Conservation (phyloP, 2,797 vertebrate genomes). For the Amphiprion clarkii region DNA sequence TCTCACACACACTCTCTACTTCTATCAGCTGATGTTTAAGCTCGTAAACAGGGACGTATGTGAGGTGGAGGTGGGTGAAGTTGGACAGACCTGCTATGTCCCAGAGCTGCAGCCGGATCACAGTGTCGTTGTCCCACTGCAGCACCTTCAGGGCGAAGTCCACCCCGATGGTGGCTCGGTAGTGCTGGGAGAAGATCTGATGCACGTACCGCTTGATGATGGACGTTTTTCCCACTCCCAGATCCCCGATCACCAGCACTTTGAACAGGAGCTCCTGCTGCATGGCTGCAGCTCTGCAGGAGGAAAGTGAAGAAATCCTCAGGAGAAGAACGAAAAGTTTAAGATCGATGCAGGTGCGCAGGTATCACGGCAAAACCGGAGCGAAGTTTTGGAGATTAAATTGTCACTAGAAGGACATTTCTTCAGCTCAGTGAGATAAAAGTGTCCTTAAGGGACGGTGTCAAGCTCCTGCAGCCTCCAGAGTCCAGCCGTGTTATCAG, state of each 20-base stretch:
- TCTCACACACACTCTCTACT: not conserved
- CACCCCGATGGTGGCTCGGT: slow-evolving; percentile 87
- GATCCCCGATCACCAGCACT: slow-evolving; percentile 86
- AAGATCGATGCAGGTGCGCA: not conserved
- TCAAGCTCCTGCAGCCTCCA: not conserved
- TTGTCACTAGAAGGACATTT: not conserved
- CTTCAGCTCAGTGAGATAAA: not conserved
- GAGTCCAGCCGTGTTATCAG: not conserved
- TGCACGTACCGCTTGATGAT: slow-evolving; percentile 88
- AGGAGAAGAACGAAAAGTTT: not conserved
- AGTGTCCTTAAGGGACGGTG: not conserved
- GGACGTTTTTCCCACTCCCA: slow-evolving; percentile 87
- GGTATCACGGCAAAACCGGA: not conserved
- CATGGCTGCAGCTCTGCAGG: slow-evolving; percentile 65
- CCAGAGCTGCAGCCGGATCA: slow-evolving; percentile 88
- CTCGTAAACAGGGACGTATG: not conserved
- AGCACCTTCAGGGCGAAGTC: slow-evolving; percentile 88
- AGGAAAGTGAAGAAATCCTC: not conserved
- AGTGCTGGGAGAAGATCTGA: slow-evolving; percentile 88
- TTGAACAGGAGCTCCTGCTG: slow-evolving; percentile 87
- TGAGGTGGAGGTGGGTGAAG: not conserved
- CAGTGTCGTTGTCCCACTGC: slow-evolving; percentile 82
- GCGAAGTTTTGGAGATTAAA: not conserved
- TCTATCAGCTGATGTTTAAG: slow-evolving; percentile 17
- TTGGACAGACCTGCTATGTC: slow-evolving; percentile 85